Conservation (phyloP, 2,888 invertebrate species). For the Phengaris arion region DNA sequence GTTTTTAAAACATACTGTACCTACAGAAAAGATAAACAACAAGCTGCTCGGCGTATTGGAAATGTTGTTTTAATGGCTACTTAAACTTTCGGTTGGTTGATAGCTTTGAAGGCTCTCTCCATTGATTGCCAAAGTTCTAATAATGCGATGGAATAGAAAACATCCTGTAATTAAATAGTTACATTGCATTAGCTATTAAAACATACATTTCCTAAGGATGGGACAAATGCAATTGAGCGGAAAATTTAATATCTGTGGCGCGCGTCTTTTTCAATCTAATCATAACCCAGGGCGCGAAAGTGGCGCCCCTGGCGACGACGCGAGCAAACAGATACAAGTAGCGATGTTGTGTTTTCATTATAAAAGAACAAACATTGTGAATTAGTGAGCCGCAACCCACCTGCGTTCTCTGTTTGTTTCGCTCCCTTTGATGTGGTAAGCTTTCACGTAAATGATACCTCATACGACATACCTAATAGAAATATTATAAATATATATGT, state of each 20-base stretch:
- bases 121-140: neutral
- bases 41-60: neutral
- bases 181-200: neutral
- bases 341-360: slow-evolving; percentile 54
- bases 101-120: neutral
- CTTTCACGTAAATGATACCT: slow-evolving; percentile 25
- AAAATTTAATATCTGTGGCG: neutral
- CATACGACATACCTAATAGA: neutral
- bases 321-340: slow-evolving; percentile 43
- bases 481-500: neutral
- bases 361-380: slow-evolving; percentile 46
- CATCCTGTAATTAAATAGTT: neutral
- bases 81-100: neutral
- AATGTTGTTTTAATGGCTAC: slow-evolving; percentile 8
- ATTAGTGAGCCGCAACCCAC: slow-evolving; percentile 32
- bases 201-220: neutral
- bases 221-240: neutral
- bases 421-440: slow-evolving; percentile 32
- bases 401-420: slow-evolving; percentile 28
- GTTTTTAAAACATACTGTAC: slow-evolving; percentile 1
- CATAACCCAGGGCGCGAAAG: slow-evolving; percentile 17
- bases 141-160: neutral
- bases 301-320: slow-evolving; percentile 25
- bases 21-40: slow-evolving; percentile 5
- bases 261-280: slow-evolving; percentile 28